Conservation (phyloP, 2,797 vertebrate species). For the Molossus molossus region DNA sequence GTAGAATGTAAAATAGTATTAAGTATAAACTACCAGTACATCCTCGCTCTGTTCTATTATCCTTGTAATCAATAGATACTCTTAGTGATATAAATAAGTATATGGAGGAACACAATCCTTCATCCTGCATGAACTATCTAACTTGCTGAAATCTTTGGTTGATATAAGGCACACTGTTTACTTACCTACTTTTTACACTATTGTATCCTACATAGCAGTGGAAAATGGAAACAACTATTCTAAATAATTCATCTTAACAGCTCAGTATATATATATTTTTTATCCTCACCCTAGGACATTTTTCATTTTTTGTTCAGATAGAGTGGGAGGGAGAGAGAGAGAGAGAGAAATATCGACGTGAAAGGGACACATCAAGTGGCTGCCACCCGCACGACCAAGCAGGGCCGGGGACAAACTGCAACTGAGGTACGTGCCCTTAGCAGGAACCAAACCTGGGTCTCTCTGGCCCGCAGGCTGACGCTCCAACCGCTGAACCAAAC, state of each 20-base stretch:
- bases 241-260: conserved; percentile 78
- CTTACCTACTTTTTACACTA: conserved; percentile 54
- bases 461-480: no score
- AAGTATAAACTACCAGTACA: background rate
- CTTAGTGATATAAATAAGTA: background rate
- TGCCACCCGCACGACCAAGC: no score
- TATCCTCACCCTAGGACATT: no score
- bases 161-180: conserved; percentile 48
- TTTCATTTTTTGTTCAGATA: no score
- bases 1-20: background rate
- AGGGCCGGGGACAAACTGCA: no score
- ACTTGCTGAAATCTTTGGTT: conserved; percentile 50
- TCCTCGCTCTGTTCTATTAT: background rate
- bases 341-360: no score
- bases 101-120: background rate
- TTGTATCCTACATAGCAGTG: conserved; percentile 15
- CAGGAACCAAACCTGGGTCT: no score
- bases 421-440: no score
- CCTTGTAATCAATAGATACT: conserved; percentile 13
- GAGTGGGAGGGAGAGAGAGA: no score
- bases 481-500: no score
- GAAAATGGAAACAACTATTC: conserved; percentile 58
- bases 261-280: background rate
- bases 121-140: conserved; percentile 52
- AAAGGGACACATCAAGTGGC: no score